Base-by-base conservation (phyloP, 2,888 invertebrate species). In the Pseudanteris insignis region DNA sequence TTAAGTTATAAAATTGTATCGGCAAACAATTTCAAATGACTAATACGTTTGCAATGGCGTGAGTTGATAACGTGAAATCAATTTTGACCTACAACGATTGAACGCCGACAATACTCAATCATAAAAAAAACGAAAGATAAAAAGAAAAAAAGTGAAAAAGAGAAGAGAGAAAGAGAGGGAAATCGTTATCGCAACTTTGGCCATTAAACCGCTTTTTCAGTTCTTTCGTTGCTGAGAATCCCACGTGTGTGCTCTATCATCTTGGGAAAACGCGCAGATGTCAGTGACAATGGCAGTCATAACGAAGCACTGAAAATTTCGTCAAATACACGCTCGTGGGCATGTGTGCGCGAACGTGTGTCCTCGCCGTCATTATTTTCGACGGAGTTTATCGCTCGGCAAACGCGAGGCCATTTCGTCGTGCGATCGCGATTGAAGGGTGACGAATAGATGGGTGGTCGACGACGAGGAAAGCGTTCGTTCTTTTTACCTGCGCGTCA, bases 251-350 rank as follows among this genome's bases (percentile, higher is more conserved):
- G 57, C 62, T 62, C 62, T 57, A 62, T 62, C 62, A 62, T 62
- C 62, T 62, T 62, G 62, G 62, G 62, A 62, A 62, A 62, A 43
- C 50, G 41, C 53, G 12, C 62, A 62, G 62, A 57, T 62, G 62
- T 57, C 62, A 34, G 47, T 48, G 55, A 62, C 61, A 55, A 62
- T 62, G 41, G 61, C 50, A 62, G 55, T 48, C 61, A 44, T 61
- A 61, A 60, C 60, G 48, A 60, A 54, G 37, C 43, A 40, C 24
- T 53, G 59, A 53, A 51, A 59, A 59, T 46, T 51, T 51, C 50
- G 44, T 33, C 44, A 48, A 50, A 46, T 34, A 43, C 55, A 33
- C 15, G 21, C 4, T 7, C 21, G 4, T 3, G 7, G 4, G 21
- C 4, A 3, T 21, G 21, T 14, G 44, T 25, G 37, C 9, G 41